Conservation (phyloP, 2,797 vertebrate genomes). For the Prunella strophiata region DNA sequence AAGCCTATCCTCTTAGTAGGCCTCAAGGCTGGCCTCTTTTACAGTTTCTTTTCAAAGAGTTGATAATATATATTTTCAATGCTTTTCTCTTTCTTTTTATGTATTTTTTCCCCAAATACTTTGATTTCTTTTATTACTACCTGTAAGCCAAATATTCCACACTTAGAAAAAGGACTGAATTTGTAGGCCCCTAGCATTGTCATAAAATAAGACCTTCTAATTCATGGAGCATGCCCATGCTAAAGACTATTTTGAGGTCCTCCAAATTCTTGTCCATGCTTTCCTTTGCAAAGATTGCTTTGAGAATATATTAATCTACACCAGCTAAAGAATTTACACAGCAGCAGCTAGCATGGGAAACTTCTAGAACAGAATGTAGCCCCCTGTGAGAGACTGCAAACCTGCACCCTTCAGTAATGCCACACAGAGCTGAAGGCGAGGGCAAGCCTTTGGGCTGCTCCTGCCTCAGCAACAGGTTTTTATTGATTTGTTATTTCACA, state of each 20-base stretch:
- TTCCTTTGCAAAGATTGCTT: background rate
- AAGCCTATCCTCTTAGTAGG: background rate
- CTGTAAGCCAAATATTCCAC: background rate
- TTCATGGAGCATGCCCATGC: background rate
- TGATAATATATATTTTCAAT: background rate
- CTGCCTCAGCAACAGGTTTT: background rate
- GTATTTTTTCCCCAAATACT: background rate
- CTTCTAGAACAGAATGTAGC: background rate
- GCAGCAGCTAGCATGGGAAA: background rate
- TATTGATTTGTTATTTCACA: background rate
- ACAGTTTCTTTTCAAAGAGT: background rate
- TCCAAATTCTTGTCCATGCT: background rate
- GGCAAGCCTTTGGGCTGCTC: background rate
- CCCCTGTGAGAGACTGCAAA: background rate
- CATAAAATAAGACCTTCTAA: background rate
- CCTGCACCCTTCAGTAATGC: background rate
- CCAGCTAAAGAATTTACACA: background rate
- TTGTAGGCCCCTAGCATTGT: background rate
- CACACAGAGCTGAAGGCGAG: background rate
- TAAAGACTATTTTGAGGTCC: background rate
- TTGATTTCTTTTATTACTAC: background rate
- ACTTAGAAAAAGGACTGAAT: background rate
- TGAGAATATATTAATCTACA: background rate
- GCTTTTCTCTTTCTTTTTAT: background rate
- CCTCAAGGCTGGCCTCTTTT: background rate